Conservation (phyloP, 1,140 invertebrate species). For the Drosophila sulfurigaster region DNA sequence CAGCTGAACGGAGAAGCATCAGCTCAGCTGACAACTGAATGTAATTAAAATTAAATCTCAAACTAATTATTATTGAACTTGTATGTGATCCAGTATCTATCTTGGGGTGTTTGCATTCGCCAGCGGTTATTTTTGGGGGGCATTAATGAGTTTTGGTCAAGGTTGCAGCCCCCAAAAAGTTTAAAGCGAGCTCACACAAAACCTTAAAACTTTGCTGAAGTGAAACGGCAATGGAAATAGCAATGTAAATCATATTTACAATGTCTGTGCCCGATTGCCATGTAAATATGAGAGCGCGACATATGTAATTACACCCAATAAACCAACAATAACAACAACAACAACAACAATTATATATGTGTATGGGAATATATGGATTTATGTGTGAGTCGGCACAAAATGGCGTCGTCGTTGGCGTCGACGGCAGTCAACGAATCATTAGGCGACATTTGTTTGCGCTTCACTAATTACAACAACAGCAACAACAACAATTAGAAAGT, state of each 20-base stretch:
- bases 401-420: constrained; percentile 37
- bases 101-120: constrained; percentile 42
- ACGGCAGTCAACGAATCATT: constrained; percentile 59
- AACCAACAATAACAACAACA: constrained; percentile 44
- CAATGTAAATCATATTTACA: constrained; percentile 55
- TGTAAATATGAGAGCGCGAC: constrained; percentile 65
- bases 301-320: constrained; percentile 64
- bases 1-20: constrained; percentile 17
- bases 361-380: constrained; percentile 37
- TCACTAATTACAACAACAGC: constrained; percentile 74
- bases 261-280: constrained; percentile 58
- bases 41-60: constrained; percentile 84
- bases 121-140: constrained; percentile 56
- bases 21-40: constrained; percentile 51
- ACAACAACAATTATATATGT: constrained; percentile 31
- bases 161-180: constrained; percentile 41
- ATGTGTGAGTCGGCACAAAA: constrained; percentile 57
- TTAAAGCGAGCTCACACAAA: constrained; percentile 17
- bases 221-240: no score
- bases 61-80: constrained; percentile 82
- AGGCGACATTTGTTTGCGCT: constrained; percentile 77
- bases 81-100: constrained; percentile 33
- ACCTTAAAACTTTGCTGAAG: constrained; percentile 19
- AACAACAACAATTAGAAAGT: constrained; percentile 45
- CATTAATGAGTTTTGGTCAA: constrained; percentile 59